Conservation (phyloP, 2,797 vertebrate species). For the Danio aesculapii region DNA sequence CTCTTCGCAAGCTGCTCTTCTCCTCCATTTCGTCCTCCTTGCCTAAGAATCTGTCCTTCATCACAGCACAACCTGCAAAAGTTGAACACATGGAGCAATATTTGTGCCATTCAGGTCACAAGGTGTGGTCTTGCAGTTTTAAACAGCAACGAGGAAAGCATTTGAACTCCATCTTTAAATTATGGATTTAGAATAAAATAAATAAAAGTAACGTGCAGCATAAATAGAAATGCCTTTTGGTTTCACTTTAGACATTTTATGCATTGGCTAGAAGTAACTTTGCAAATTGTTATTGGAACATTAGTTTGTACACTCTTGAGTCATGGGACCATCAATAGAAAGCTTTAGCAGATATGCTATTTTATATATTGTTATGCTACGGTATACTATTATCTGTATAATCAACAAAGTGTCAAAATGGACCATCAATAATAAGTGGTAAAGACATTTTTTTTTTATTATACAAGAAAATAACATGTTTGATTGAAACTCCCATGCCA, state of each 20-base stretch:
- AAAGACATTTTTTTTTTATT: not conserved
- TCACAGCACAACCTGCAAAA: conserved; percentile 34
- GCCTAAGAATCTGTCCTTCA: conserved; percentile 12
- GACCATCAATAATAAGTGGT: no score
- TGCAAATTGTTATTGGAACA: no score
- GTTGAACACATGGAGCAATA: conserved; percentile 13
- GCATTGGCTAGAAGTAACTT: no score
- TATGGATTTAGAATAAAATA: not conserved
- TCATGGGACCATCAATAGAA: no score
- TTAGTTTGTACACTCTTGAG: no score
- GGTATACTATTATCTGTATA: no score
- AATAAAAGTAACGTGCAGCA: not conserved
- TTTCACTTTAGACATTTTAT: no score
- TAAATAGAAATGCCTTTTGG: not conserved
- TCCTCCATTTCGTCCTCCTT: conserved; percentile 68
- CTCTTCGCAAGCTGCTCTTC: conserved; percentile 69
- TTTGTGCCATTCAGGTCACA: conserved; percentile 36
- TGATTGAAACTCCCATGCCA: conserved; percentile 1
- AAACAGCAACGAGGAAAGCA: not conserved
- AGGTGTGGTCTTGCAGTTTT: not conserved
- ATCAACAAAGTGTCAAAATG: no score
- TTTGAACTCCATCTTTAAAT: not conserved
- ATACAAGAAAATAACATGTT: not conserved
- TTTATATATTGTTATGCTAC: no score
- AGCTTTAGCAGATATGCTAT: no score